phyloP scores from a whole-genome alignment of 2,888 invertebrate species.

The Heliconius aoede region DNA sequence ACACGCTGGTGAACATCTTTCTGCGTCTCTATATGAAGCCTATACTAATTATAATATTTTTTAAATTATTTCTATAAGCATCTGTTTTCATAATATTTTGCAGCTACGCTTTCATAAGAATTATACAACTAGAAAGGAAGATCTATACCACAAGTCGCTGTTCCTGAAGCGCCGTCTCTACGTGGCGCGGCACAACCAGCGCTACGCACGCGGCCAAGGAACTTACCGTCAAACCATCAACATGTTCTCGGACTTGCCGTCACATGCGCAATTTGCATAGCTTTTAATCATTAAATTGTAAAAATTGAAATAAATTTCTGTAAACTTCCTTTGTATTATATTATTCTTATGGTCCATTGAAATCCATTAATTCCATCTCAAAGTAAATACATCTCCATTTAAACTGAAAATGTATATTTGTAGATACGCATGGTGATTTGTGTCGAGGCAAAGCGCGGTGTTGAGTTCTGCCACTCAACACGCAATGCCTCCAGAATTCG shows the following conservation, averaged over 20 bases:
- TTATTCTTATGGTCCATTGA: neutral
- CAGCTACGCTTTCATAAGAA: constrained; percentile 86
- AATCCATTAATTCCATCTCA: too few species aligned
- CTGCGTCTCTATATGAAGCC: too few species aligned
- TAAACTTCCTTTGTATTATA: neutral
- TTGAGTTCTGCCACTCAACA: too few species aligned
- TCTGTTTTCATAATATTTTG: neutral
- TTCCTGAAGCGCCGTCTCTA: constrained; percentile 93
- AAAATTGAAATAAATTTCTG: neutral
- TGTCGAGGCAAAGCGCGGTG: too few species aligned
- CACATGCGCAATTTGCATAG: constrained; percentile 51
- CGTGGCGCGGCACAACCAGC: constrained; percentile 92
- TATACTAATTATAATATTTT: too few species aligned
- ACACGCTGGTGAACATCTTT: too few species aligned
- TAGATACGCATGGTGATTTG: too few species aligned
- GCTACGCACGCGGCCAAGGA: constrained; percentile 86
- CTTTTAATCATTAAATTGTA: neutral
- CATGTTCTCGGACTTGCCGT: constrained; percentile 94
- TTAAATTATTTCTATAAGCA: too few species aligned
- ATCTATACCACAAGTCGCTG: constrained; percentile 93
- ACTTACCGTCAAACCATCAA: constrained; percentile 89
- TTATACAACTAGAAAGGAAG: constrained; percentile 89
- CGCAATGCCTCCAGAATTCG: too few species aligned
- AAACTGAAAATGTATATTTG: too few species aligned
- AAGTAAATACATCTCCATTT: too few species aligned